Evolutionary conservation across 2,797 vertebrate genomes (phyloP), one percentile per base, ranked within the genome.

Genomic region (Psittacula derbiana): DNA sequence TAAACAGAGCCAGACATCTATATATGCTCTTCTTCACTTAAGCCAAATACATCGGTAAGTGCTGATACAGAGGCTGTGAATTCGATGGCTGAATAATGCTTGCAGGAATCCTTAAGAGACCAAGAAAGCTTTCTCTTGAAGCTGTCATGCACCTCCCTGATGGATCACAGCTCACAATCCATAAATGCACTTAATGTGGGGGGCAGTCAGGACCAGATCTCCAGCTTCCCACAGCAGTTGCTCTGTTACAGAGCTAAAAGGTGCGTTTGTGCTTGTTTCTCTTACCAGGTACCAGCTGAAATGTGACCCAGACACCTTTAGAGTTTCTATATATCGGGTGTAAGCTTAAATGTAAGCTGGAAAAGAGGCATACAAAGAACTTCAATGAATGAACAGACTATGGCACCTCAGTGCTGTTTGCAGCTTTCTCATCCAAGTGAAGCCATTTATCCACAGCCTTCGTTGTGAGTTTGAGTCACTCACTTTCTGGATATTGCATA

Each of bases 61-160:
- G 96, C 96, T 97, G 94, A 95, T 86, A 93, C 90, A 94, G 91
- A 74, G 92, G 78, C 94, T 96, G 94, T 96, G 91, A 93, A 84
- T 91, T 55, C 80, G 85, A 94, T 86, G 82, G 76, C 70, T 93
- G 70, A 93, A 93, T 96, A 95, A 95, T 86, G 61, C 74, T 96
- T 74, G 57, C 10, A 61, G 85, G 72, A 95, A 94, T 95, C 74
- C 92, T 94, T 91, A 79, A 82, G 91, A 91, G 90, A 93, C 92
- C 81, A 88, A 31, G 82, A 86, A 90, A 89, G 92, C 86, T 94
- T 95, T 73, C 87, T 84, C 70, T 79, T 64, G 88, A 55, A 95
- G 88, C 93, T 94, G 92, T 95, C 92, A 91, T 60, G 80, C 80
- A 52, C 46, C 75, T 93, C 79, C 80, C 70, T 90, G 89, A 95